Evolutionary conservation across 2,888 invertebrate species (phyloP).

Genomic region (Galerucella pusilla): DNA sequence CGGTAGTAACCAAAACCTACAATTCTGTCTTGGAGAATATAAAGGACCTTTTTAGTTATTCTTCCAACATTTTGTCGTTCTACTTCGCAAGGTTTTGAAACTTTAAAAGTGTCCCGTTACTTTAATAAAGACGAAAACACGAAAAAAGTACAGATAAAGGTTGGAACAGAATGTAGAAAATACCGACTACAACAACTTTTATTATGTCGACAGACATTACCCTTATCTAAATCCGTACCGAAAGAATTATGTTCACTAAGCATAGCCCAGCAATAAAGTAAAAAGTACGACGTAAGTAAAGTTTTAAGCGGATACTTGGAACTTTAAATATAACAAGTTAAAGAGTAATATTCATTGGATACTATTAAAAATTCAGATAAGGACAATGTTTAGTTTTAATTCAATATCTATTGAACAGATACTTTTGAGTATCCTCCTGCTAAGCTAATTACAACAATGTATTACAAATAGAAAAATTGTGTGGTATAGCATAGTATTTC

Average conservation of each 20-base stretch:
- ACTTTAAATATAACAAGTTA: not conserved
- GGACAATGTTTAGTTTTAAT: too few species aligned
- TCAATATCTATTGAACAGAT: too few species aligned
- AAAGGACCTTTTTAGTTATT: slow-evolving; percentile 6
- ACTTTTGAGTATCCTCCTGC: too few species aligned
- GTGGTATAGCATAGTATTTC: too few species aligned
- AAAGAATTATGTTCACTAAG: slow-evolving; percentile 15
- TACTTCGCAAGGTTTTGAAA: slow-evolving; percentile 14
- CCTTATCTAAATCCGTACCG: slow-evolving; percentile 19
- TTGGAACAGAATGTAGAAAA: slow-evolving; percentile 15
- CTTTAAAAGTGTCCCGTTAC: slow-evolving; percentile 19
- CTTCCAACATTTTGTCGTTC: not conserved
- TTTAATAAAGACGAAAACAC: slow-evolving; percentile 18
- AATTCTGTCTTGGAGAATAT: slow-evolving; percentile 1
- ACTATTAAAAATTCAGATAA: too few species aligned
- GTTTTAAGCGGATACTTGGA: slow-evolving; percentile 1
- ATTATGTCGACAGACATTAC: slow-evolving; percentile 23
- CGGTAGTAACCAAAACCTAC: not conserved
- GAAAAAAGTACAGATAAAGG: slow-evolving; percentile 18
- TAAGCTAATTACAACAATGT: too few species aligned
- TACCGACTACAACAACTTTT: slow-evolving; percentile 20
- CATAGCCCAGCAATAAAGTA: slow-evolving; percentile 11
- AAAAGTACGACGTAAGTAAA: slow-evolving; percentile 10
- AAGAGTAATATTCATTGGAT: not conserved
- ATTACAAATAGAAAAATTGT: too few species aligned